Percentiles rank a stretch among this genome's conserved stretches.
These are phyloP conservation scores for Smittia sp. DNA, from an alignment of 2,888 invertebrate species.

Conservation along the genomic window DNA sequence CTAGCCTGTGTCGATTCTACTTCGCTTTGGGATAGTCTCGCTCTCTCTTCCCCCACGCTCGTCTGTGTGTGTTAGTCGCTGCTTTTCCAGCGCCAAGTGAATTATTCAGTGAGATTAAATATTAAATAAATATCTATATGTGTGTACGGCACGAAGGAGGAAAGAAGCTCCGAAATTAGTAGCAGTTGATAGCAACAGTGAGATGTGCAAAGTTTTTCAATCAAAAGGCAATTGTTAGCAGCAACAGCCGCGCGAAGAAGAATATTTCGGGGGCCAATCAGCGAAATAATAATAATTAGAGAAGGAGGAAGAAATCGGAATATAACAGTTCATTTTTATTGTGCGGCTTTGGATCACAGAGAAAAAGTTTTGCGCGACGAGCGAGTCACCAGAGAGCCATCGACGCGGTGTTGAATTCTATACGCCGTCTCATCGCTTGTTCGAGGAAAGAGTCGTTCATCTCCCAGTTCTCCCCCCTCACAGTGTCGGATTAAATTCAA, in stretches of 20 bases:
- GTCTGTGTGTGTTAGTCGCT: background rate
- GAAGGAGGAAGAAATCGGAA: constrained; percentile 34
- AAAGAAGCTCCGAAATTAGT: constrained; percentile 35
- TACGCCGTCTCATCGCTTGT: background rate
- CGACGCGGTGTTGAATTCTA: too few relatives aligned
- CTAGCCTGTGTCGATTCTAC: background rate
- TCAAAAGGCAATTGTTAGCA: constrained; percentile 29
- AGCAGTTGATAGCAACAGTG: constrained; percentile 21
- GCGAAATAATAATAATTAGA: constrained; percentile 37
- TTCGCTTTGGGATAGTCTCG: background rate
- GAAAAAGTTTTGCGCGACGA: background rate
- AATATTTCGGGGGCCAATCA: constrained; percentile 23
- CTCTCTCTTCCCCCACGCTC: background rate
- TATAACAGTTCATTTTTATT: constrained; percentile 40
- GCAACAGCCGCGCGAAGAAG: constrained; percentile 24
- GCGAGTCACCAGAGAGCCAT: too few relatives aligned
- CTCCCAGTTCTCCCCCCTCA: background rate
- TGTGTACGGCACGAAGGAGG: constrained; percentile 16
- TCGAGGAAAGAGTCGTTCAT: background rate
- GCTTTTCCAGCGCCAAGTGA: constrained; percentile 38
- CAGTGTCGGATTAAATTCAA: constrained; percentile 11
- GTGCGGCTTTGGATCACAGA: constrained; percentile 20
- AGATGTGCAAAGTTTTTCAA: constrained; percentile 1
- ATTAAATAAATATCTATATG: constrained; percentile 12
- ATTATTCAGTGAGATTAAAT: constrained; percentile 39